Base-by-base conservation (phyloP, 1,140 invertebrate species). In the Coboldia fuscipes region DNA sequence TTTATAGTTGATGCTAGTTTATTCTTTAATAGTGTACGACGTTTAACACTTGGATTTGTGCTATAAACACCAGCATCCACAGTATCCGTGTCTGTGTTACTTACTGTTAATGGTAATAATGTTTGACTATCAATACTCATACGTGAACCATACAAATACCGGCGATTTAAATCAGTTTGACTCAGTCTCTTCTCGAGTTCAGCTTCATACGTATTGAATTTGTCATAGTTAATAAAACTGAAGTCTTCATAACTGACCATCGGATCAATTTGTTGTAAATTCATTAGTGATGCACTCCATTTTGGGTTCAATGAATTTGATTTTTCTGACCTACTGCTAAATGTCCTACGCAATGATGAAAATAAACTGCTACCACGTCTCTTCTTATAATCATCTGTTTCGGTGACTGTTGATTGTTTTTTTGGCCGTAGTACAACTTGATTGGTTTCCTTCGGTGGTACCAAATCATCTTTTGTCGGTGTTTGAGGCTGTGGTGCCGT, bases 191-290 rank as follows among this genome's bases (percentile, higher is more conserved):
- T 43, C 29, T 53, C 48, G 39, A 55, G 37, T 28, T 53, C 46
- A 37, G 50, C 48, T 36, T 55, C 52, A 15, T 55, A 55, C 22
- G 41, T 45, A 20, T 53, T 54, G 33, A 55, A 55, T 38, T 55
- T 55, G 37, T 55, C 52, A 26, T 55, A 55, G 37, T 55, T 48
- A 10, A 55, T 53, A 35, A 53, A 55, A 21, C 47, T 51, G 46
- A 54, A 47, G 33, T 55, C 54, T 34, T 48, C 46, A 41, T 55
- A 55, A 34, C 48, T 53, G 20, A 55, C 51, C 52, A 55, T 55
- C 31, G 53, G 52, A 29, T 55, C 52, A 24, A 55, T 50, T 20
- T 52, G 52, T 35, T 55, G 51, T 39, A 55, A 33, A 14, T 46
- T 54, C 15, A 51, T 48, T 39, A 55, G 30, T 4, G 52, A 55